Evolutionary conservation across 2,797 vertebrate genomes (phyloP), one percentile per base, ranked within the genome.

Genomic region (Pristis pectinata): DNA sequence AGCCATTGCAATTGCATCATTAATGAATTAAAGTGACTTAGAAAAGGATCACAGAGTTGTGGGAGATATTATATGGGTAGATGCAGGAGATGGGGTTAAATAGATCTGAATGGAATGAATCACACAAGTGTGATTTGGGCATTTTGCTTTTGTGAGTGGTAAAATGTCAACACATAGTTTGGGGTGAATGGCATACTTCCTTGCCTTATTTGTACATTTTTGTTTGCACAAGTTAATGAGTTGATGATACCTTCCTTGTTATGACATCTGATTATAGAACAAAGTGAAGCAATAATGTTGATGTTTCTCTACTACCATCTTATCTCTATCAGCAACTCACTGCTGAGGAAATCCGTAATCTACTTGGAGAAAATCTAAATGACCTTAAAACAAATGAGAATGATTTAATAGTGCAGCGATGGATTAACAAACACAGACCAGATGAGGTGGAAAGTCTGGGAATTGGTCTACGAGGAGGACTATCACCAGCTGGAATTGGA

Each of bases 251-350:
- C 10, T 19, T 34, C 6, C 4, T 37, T 34, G 19, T 91, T 5
- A 30, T 67, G 64, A 93, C 64, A 44, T 53, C 1, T 13, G 27
- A 93, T 53, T 30, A 74, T 49, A 93, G 11, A 76, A 74, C 15
- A 76, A 49, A 24, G 10, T 74, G 27, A 41, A 53, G 53, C 27
- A 37, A 94, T 53, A 15, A 15, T 49, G 24, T 11, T 72, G 24
- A 27, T 49, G 44, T 76, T 53, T 34, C 15, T 74, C n/a, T 74
- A 13, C 17, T 44, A 7, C 22, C 37, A 24, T 72, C 44, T 34
- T 53, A 49, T 93, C 27, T 49, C 15, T 76, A 19, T 76, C 92
- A 94, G 92, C 94, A 76, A 94, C 92, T 94, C 70, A 34, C 92
- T 9, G 24, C 70, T 76, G 13, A 15, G 44, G 41, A 94, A 0